These are phyloP conservation scores for Sinella curviseta DNA, from an alignment of 1,140 invertebrate species.

Conservation along the genomic window DNA sequence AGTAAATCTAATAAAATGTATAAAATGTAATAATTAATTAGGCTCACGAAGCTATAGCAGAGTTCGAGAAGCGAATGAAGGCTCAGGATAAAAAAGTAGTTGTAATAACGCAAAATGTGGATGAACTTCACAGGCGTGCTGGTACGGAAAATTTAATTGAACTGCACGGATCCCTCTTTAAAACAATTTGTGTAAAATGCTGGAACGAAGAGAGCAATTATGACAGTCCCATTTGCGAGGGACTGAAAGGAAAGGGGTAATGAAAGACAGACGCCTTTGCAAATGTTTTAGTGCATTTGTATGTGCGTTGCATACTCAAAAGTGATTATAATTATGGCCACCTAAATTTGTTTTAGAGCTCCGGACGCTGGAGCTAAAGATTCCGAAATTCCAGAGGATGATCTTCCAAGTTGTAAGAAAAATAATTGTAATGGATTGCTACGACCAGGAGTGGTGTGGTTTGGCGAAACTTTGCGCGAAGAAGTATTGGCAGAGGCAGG, in stretches of 20 bases:
- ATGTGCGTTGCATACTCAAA: slow-evolving; percentile 26
- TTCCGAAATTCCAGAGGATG: slow-evolving; percentile 65
- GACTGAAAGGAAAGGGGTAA: slow-evolving; percentile 64
- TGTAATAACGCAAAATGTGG: slow-evolving; percentile 91
- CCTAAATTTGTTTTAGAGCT: slow-evolving; percentile 54
- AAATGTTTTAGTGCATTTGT: neutral
- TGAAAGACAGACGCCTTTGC: slow-evolving; percentile 9
- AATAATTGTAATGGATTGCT: slow-evolving; percentile 69
- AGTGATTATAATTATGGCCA: neutral
- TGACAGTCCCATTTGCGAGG: slow-evolving; percentile 79
- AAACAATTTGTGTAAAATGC: slow-evolving; percentile 80
- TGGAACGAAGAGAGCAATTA: slow-evolving; percentile 67
- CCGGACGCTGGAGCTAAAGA: slow-evolving; percentile 58
- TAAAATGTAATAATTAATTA: slow-evolving; percentile 53
- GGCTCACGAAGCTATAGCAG: slow-evolving; percentile 79
- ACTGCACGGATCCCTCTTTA: slow-evolving; percentile 84
- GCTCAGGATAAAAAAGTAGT: slow-evolving; percentile 64
- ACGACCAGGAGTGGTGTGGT: slow-evolving; percentile 86
- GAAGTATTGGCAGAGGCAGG: slow-evolving; percentile 66
- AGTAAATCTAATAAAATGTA: slow-evolving; percentile 23
- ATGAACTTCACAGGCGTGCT: slow-evolving; percentile 80
- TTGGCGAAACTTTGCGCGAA: slow-evolving; percentile 76
- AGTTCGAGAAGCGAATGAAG: slow-evolving; percentile 68
- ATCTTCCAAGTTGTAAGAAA: slow-evolving; percentile 71
- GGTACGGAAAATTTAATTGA: slow-evolving; percentile 80